phyloP scores from a whole-genome alignment of 2,797 vertebrate species.

The Gadopsis bispinosus region DNA sequence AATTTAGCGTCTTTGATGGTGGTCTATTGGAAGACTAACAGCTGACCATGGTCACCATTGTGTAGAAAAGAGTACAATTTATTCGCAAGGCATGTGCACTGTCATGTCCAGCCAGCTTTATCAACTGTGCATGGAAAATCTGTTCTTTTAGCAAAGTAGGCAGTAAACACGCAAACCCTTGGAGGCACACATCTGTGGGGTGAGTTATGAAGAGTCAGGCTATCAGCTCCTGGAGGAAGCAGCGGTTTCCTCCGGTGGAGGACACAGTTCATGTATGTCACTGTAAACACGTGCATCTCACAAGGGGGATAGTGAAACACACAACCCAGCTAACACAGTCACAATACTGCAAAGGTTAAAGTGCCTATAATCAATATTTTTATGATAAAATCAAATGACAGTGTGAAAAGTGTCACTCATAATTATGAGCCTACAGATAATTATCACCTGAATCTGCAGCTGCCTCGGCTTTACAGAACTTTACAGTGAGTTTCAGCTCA shows the following conservation, averaged over 20 bases:
- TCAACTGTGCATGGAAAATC: slow-evolving; percentile 36
- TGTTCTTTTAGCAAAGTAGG: slow-evolving; percentile 36
- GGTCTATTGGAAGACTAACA: slow-evolving; percentile 51
- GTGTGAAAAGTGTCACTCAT: not conserved
- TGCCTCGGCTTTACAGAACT: not conserved
- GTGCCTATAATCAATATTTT: not conserved
- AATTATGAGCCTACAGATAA: not conserved
- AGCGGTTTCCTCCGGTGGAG: slow-evolving; percentile 81
- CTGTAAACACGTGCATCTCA: slow-evolving; percentile 29
- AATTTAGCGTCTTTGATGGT: slow-evolving; percentile 44
- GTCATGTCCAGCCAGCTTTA: slow-evolving; percentile 35
- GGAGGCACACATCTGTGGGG: slow-evolving; percentile 61
- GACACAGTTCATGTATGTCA: slow-evolving; percentile 51
- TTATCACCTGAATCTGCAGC: not conserved
- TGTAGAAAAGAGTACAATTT: slow-evolving; percentile 33
- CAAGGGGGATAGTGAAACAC: slow-evolving; percentile 3
- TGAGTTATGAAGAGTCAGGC: slow-evolving; percentile 52
- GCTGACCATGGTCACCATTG: slow-evolving; percentile 44
- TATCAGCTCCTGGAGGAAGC: slow-evolving; percentile 80
- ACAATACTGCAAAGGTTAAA: not conserved
- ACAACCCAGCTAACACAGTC: not conserved
- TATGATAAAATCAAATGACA: not conserved
- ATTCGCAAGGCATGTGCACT: slow-evolving; percentile 5
- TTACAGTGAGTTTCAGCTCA: not conserved
- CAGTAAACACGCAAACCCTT: slow-evolving; percentile 43